phyloP scores from a whole-genome alignment of 2,113 vertebrate species.

The Cochlearius cochlearius region DNA sequence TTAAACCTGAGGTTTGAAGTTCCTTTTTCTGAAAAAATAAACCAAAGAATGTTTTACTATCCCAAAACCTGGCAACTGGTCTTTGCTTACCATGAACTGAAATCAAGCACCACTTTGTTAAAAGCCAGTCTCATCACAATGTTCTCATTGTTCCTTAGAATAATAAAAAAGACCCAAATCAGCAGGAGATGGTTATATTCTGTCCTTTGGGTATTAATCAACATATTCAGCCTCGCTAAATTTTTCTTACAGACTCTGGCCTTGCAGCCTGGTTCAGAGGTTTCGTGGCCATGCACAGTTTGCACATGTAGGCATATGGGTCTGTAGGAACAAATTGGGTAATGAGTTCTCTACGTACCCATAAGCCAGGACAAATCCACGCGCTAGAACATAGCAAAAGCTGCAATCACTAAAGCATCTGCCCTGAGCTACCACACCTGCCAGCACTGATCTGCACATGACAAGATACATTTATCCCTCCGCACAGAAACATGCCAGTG shows the following conservation, averaged over 20 bases:
- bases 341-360: background rate
- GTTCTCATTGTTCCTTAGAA: background rate
- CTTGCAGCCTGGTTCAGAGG: background rate
- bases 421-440: background rate
- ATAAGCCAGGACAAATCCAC: background rate
- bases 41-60: constrained; percentile 48
- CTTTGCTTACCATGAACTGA: constrained; percentile 41
- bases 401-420: background rate
- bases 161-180: background rate
- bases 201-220: background rate
- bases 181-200: background rate
- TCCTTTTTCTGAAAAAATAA: constrained; percentile 62
- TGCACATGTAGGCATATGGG: background rate
- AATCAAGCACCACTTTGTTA: constrained; percentile 43
- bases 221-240: background rate
- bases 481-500: fast-evolving
- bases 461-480: background rate
- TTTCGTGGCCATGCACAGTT: background rate
- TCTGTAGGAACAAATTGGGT: background rate
- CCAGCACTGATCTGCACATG: background rate
- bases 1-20: constrained; percentile 58
- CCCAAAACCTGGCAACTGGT: constrained; percentile 37
- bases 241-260: background rate
- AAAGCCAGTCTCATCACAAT: background rate
- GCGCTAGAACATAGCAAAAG: background rate